Conservation (phyloP, 2,113 vertebrate species). For the Scomber colias region DNA sequence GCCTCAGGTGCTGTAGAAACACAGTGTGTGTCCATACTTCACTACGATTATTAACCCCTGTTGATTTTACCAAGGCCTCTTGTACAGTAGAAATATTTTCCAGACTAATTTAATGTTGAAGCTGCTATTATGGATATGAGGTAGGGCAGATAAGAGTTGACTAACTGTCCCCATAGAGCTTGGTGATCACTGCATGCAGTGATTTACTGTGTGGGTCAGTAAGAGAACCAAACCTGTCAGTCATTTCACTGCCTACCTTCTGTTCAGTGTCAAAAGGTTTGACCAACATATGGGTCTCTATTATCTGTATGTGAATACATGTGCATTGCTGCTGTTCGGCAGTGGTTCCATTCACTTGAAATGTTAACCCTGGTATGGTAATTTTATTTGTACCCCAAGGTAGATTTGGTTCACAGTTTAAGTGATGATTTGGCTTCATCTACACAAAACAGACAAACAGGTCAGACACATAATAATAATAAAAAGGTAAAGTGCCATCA, state of each 20-base stretch:
- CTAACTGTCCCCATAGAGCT: constrained; percentile 34
- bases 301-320: neutral
- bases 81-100: constrained; percentile 40
- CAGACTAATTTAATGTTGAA: constrained; percentile 44
- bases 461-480: no score
- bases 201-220: constrained; percentile 62
- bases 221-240: constrained; percentile 61
- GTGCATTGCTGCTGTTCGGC: neutral
- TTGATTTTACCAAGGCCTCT: constrained; percentile 49
- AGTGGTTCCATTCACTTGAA: constrained; percentile 23
- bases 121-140: constrained; percentile 43
- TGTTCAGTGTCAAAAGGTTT: neutral
- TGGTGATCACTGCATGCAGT: constrained; percentile 44
- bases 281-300: neutral
- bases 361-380: constrained; percentile 9
- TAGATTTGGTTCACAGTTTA: no score
- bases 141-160: constrained; percentile 30
- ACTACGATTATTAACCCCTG: constrained; percentile 53
- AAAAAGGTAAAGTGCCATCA: neutral
- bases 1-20: constrained; percentile 46
- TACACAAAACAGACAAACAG: no score
- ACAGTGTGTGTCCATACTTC: constrained; percentile 29
- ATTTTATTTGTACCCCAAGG: no score
- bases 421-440: no score
- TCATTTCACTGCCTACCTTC: constrained; percentile 45